Base-by-base conservation (phyloP, 1,140 invertebrate species). In the Portunus trituberculatus region DNA sequence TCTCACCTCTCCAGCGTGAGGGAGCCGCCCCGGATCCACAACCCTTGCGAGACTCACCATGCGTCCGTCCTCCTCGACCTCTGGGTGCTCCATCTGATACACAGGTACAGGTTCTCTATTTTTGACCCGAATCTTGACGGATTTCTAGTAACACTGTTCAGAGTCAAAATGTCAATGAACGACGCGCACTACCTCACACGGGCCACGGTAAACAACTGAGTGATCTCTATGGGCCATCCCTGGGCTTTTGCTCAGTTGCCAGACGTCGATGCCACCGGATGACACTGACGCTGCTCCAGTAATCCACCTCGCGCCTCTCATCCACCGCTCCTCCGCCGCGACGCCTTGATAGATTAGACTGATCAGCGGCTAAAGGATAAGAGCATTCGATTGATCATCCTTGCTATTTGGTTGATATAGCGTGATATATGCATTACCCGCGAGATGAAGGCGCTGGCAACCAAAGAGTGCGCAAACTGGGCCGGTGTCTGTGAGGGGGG, bases 101-200 rank as follows among this genome's bases (percentile, higher is more conserved):
- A 98, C 98, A 97, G 98, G 98, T 97, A 98, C 98, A 96, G 98
- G 98, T 97, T 98, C 98, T 97, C 98, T 98, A 97, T 98, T 98
- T 98, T 98, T 99, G 97, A 98, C 98, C 97, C 98, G 98, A 98
- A 98, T 99, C 98, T 98, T 99, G 98, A 97, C 97, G 97, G 97
- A 96, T 97, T 97, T 97, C 31, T 31, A 86, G 96, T n/a, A 92
- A 91, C 94, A 96, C 96, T 94, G 25, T 16, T 28, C 45, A 93
- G 39, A 91, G 91, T 94, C 52, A 84, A 93, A 90, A 95, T 48
- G 88, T 52, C 31, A 91, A 83, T 82, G 76, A 83, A 52, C 28
- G 52, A 46, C 45, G 89, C 93, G 86, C 95, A 95, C 90, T 83
- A 46, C 59, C 93, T 94, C 93, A 92, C 95, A 94, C 93, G 46